phyloP scores from a whole-genome alignment of 2,888 invertebrate species.

The Cremastinae sp. region DNA sequence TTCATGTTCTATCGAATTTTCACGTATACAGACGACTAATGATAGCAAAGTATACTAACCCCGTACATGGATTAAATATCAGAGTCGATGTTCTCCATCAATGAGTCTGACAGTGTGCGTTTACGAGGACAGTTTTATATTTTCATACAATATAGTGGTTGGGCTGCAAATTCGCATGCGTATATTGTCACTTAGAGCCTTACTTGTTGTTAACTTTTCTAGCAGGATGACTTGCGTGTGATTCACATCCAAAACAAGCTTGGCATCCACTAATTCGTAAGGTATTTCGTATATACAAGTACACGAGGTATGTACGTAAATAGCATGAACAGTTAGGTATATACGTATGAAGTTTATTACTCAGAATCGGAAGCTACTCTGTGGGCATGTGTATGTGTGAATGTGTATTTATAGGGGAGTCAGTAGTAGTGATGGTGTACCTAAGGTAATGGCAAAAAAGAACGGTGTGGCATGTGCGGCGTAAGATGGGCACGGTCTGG shows the following conservation, averaged over 20 bases:
- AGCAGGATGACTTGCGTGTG: constrained; percentile 37
- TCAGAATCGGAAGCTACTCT: constrained; percentile 47
- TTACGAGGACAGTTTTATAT: constrained; percentile 42
- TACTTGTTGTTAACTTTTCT: constrained; percentile 8
- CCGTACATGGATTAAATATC: constrained; percentile 18
- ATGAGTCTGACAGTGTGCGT: too few species aligned
- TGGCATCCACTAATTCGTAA: constrained; percentile 27
- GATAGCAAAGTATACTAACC: constrained; percentile 27
- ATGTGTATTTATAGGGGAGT: constrained; percentile 21
- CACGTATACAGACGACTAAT: too few species aligned
- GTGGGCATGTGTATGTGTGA: neutral
- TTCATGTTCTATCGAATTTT: too few species aligned
- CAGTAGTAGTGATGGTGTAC: constrained; percentile 15
- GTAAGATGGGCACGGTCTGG: constrained; percentile 1
- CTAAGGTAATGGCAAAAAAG: constrained; percentile 31
- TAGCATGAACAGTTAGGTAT: constrained; percentile 42
- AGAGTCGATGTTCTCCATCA: too few species aligned
- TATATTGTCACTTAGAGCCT: constrained; percentile 51
- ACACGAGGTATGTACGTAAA: constrained; percentile 24
- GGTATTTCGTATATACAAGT: constrained; percentile 10
- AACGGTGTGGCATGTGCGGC: constrained; percentile 34
- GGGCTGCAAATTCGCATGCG: constrained; percentile 52
- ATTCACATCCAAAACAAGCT: constrained; percentile 47
- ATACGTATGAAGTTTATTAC: constrained; percentile 57
- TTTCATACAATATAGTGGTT: constrained; percentile 53